A percentile compares a stretch with the other conserved stretches of the same genome.
Conservation (phyloP, 2,888 invertebrate species). For the Isotomurus palustris region DNA sequence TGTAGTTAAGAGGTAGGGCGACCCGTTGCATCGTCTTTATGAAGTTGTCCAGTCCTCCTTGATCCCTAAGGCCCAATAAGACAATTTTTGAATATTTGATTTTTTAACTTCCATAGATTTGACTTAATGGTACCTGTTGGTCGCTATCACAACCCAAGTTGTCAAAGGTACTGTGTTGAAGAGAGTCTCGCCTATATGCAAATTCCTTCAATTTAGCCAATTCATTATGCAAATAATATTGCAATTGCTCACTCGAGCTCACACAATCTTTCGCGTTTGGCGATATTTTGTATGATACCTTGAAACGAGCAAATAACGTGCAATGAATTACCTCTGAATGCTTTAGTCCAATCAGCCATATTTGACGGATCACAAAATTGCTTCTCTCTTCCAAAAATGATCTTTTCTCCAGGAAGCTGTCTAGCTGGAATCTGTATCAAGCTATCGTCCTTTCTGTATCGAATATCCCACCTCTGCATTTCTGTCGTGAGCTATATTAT, state of each 20-base stretch:
- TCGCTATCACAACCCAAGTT: constrained; percentile 10
- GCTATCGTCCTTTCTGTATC: neutral
- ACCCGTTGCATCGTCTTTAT: constrained; percentile 15
- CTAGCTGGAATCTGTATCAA: neutral
- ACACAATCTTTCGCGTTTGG: too few relatives aligned
- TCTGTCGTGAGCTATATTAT: constrained; percentile 7
- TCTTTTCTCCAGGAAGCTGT: constrained; percentile 2
- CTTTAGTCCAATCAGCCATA: constrained; percentile 15
- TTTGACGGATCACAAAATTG: neutral
- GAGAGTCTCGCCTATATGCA: constrained; percentile 11
- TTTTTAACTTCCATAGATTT: too few relatives aligned
- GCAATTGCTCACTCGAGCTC: too few relatives aligned
- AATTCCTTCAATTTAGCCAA: neutral
- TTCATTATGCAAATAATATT: neutral
- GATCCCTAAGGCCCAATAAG: neutral
- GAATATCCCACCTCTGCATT: constrained; percentile 11
- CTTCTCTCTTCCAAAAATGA: neutral
- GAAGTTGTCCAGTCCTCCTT: neutral
- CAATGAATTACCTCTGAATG: constrained; percentile 6
- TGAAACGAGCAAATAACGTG: too few relatives aligned
- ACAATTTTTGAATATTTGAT: too few relatives aligned
- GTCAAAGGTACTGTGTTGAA: neutral
- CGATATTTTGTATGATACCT: too few relatives aligned
- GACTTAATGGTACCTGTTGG: constrained; percentile 9
- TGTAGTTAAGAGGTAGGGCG: constrained; percentile 8